Percentiles rank a stretch among this genome's conserved stretches.
Evolutionary conservation across 35 echinoderm and acorn worm species (phyloP).

Genomic region (Apostichopus californicus): DNA sequence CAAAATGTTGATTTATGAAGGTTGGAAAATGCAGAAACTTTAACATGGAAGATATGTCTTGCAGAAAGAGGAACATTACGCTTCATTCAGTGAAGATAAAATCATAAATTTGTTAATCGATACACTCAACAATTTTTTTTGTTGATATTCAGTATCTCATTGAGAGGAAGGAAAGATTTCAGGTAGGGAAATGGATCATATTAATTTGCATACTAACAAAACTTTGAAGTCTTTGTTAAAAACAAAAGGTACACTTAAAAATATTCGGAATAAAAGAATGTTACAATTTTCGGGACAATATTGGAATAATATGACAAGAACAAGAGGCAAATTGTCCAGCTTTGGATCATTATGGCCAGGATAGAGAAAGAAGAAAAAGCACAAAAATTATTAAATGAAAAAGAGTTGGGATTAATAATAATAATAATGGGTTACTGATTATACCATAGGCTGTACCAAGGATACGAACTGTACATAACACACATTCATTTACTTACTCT

Average conservation of each 20-base stretch:
- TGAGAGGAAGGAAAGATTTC: too few relatives aligned
- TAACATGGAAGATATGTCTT: too few relatives aligned
- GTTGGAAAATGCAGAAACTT: too few relatives aligned
- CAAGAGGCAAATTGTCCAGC: not conserved
- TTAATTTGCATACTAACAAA: too few relatives aligned
- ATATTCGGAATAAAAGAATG: not conserved
- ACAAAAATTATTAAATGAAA: not conserved
- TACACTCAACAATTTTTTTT: too few relatives aligned
- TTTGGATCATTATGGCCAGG: not conserved
- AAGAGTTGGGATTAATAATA: not conserved
- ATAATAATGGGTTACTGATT: slow-evolving; percentile 24
- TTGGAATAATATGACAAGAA: not conserved
- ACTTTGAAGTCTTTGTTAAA: not conserved
- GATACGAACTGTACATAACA: not conserved
- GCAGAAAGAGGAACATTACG: too few relatives aligned
- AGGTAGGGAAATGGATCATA: too few relatives aligned
- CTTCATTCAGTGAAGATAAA: too few relatives aligned
- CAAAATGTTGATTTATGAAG: too few relatives aligned
- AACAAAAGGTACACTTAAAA: not conserved
- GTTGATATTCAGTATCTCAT: too few relatives aligned
- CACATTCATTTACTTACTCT: slow-evolving; percentile 3
- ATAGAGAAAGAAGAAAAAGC: not conserved
- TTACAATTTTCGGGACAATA: not conserved
- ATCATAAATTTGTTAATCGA: too few relatives aligned
- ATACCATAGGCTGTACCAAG: not conserved